phyloP scores from a whole-genome alignment of 1,140 invertebrate genomes.

The Zaprionus camerounensis region DNA sequence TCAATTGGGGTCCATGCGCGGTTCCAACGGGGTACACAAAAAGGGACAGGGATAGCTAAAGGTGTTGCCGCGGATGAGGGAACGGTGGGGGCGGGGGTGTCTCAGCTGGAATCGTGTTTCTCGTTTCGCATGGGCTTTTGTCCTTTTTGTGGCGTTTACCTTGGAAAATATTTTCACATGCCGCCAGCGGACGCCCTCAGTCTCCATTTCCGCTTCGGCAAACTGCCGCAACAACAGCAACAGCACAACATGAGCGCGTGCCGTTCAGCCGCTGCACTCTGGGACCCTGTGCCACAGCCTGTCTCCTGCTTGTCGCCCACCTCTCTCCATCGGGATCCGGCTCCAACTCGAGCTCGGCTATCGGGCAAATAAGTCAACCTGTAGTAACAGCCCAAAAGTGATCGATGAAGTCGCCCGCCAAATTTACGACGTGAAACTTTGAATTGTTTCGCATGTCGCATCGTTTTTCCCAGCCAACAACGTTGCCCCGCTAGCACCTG shows the following conservation, averaged over 20 bases:
- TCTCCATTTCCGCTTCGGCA: conserved; percentile 70
- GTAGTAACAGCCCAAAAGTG: conserved; percentile 69
- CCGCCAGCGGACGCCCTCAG: conserved; percentile 52
- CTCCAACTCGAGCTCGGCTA: conserved; percentile 27
- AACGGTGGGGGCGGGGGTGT: conserved; percentile 24
- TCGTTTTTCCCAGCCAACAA: conserved; percentile 71
- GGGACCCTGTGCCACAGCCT: conserved; percentile 28
- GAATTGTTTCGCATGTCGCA: conserved; percentile 82
- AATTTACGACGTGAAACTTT: conserved; percentile 84
- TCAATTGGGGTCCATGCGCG: conserved; percentile 53
- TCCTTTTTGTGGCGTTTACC: conserved; percentile 72
- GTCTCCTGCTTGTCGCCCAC: conserved; percentile 21
- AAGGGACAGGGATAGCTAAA: not conserved
- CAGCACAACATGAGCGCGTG: conserved; percentile 71
- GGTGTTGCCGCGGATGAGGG: not conserved
- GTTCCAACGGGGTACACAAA: not conserved
- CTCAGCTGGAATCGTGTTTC: conserved; percentile 68
- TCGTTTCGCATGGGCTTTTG: conserved; percentile 46
- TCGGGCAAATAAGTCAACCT: conserved; percentile 79
- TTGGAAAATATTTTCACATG: conserved; percentile 80
- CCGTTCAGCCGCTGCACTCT: conserved; percentile 55
- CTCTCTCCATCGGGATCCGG: not conserved
- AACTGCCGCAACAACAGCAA: conserved; percentile 51
- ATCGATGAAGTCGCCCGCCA: conserved; percentile 80
- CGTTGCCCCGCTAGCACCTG: conserved; percentile 2